Base-by-base conservation (phyloP, 30 jellyfish, hydroid and myxozoan species). In the Mastigias papua region DNA sequence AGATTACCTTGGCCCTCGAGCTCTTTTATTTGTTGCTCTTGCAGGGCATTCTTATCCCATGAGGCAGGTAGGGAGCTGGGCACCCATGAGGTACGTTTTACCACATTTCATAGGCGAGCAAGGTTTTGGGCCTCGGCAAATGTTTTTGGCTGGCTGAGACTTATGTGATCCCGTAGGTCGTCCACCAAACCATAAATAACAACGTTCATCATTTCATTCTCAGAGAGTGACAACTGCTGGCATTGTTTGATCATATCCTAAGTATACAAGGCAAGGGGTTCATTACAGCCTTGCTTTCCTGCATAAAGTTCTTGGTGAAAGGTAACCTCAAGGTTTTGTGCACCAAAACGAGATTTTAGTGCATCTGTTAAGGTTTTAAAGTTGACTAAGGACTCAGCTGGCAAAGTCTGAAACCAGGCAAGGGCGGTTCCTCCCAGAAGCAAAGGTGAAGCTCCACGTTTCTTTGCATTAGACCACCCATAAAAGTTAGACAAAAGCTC, bases 71-170 rank as follows among this genome's bases (percentile, higher is more conserved):
- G 25, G 54, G 87, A 50, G 29, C 27, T 19, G 34, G 84, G 27
- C 10, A 54, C 73, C n/a, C 75, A 26, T 19, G 87, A 76, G 19
- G 72, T 29, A 23, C 0, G 50, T 10, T 35, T 8, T 8, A 76
- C 87, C 2, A 74, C 87, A 17, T 48, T 70, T 26, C 87, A 15
- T 28, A 51, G 54, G 48, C 80, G 69, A 62, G 89, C 79, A 54
- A 78, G 69, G 49, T 78, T 57, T 78, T 78, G 80, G 25, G 89
- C 89, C 69, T 78, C 71, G 7, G 69, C 80, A 1, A 78, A 78
- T 0, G 80, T 0, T 13, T 30, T 27, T 7, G 80, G 89, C 78
- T 78, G 80, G 71, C 63, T 60, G 15, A 60, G 69, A 34, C 57
- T 61, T 0, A 78, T 80, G 65, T 63, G 80, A 49, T 8, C 29